phyloP scores from a whole-genome alignment of 2,888 invertebrate genomes.

The Argyra leucocephala region DNA sequence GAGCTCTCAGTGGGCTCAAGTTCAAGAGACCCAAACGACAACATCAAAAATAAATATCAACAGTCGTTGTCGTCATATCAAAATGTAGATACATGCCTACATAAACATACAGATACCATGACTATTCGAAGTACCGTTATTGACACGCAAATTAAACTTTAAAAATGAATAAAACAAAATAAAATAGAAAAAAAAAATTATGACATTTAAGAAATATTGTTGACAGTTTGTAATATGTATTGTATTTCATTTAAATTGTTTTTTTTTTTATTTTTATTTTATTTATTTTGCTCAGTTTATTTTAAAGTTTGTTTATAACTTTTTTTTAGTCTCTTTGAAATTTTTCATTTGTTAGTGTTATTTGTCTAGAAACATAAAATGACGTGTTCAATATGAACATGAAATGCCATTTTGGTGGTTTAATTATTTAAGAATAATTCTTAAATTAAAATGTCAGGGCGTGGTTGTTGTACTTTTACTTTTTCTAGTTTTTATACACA shows the following conservation, averaged over 20 bases:
- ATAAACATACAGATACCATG: too few relatives aligned
- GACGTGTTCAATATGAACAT: background rate
- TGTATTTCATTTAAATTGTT: background rate
- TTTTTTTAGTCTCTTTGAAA: too few relatives aligned
- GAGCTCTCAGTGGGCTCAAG: background rate
- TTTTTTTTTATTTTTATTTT: too few relatives aligned
- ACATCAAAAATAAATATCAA: background rate
- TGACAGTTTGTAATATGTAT: background rate
- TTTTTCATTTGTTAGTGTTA: too few relatives aligned
- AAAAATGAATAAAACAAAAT: too few relatives aligned
- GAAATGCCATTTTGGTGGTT: background rate
- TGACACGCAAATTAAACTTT: background rate
- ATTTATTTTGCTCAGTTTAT: too few relatives aligned
- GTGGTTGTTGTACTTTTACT: too few relatives aligned
- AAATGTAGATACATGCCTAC: too few relatives aligned
- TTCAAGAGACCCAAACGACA: background rate
- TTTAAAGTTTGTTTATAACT: too few relatives aligned
- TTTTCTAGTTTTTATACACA: background rate
- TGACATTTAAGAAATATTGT: slow-evolving; percentile 1
- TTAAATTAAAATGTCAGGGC: background rate
- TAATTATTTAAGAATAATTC: background rate
- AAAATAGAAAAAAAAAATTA: too few relatives aligned
- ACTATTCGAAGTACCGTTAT: too few relatives aligned
- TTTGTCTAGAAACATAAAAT: background rate
- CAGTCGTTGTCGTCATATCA: background rate